Base-by-base conservation (phyloP, 2,888 invertebrate genomes). In the Phalera bucephala region DNA sequence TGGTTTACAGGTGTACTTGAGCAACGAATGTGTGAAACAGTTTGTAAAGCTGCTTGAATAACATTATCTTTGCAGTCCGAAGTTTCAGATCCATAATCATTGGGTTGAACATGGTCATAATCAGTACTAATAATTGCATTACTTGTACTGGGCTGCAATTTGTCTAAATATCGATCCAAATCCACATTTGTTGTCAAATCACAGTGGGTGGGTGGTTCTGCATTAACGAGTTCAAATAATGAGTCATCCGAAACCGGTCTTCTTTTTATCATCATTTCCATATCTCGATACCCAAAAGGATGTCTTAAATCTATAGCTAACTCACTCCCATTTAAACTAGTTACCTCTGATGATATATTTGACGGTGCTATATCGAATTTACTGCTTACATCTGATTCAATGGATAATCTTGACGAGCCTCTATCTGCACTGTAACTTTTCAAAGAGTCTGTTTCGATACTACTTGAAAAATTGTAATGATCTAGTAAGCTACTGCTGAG, bases 211-310 rank as follows among this genome's bases (percentile, higher is more conserved):
- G 91, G 88, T 40, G 90, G 90, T 52, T 91, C 91, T 11, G 92
- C 77, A 7, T 92, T 91, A 39, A 92, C 92, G 26, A 94, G 83
- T 67, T 94, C 93, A 64, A 93, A 94, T 25, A 93, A 81, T 30
- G 94, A 94, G 56, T 95, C 94, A 64, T 94, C 94, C 11, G 95
- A 95, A 2, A 95, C 90, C 0, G 95, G 95, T 50, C 95, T 85
- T 31, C 95, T 87, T 60, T 94, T 95, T 25, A 94, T 73, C 54
- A 92, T 91, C 14, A 91, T 86, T 58, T 93, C 92, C 23, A 92
- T 88, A 43, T 92, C 91, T 50, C 86, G 88, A 48, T 82, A 84
- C 12, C 57, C 66, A 39, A 78, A 70, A 1, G 80, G 70, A 63
- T 86, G 76, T 38, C 93, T 81, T 3, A 92, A 79, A 52, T 94